Evolutionary conservation across 1,140 invertebrate genomes (phyloP).

Genomic region (Campoletis sonorensis): DNA sequence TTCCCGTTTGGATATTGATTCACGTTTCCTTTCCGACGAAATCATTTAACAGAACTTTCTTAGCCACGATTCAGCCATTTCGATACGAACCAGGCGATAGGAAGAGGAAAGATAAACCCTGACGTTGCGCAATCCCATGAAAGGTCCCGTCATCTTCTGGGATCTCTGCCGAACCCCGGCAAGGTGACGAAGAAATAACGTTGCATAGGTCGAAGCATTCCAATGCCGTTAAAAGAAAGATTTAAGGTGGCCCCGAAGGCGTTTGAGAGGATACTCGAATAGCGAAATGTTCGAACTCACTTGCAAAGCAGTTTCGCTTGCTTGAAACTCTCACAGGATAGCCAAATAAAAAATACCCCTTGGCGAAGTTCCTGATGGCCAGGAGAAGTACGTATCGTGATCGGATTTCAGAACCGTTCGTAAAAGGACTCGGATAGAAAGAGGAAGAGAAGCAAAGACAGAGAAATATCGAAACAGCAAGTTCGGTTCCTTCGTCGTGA

Average conservation of each 20-base stretch:
- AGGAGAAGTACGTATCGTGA: neutral
- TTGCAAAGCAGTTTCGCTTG: constrained; percentile 4
- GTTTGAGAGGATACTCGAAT: neutral
- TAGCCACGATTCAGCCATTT: constrained; percentile 28
- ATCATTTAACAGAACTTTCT: neutral
- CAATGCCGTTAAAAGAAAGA: constrained; percentile 59
- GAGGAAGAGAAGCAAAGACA: neutral
- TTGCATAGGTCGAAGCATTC: constrained; percentile 40
- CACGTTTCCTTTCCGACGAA: constrained; percentile 22
- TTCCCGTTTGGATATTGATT: no score
- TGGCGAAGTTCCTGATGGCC: neutral
- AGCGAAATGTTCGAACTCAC: neutral
- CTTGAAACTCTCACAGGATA: constrained; percentile 14
- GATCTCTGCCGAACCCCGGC: neutral
- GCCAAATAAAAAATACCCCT: constrained; percentile 25
- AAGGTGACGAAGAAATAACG: neutral
- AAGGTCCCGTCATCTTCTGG: neutral
- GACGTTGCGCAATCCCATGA: constrained; percentile 42
- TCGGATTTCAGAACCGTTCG: neutral
- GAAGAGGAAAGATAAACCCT: constrained; percentile 53
- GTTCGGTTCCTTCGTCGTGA: neutral
- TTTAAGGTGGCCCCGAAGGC: constrained; percentile 56
- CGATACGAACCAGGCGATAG: constrained; percentile 34
- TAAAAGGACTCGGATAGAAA: neutral
- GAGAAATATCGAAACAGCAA: neutral